phyloP scores from a whole-genome alignment of 2,113 vertebrate genomes.

The Bos javanicus region DNA sequence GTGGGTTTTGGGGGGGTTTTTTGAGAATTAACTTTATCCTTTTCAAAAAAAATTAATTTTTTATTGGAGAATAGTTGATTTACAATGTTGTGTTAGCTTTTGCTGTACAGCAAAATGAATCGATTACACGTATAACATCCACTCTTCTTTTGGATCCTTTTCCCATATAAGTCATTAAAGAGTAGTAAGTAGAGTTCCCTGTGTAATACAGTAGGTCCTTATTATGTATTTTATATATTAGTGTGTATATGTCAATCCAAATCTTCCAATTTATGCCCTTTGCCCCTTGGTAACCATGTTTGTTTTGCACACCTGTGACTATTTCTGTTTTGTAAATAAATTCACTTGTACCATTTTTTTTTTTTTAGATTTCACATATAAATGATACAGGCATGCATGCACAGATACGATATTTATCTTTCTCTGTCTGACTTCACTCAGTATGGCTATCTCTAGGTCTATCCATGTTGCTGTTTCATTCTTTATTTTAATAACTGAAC shows the following conservation, averaged over 20 bases:
- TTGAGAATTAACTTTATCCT: not conserved
- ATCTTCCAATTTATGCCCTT: not conserved
- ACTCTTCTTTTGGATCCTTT: not conserved
- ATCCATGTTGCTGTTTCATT: not conserved
- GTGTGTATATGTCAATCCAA: not conserved
- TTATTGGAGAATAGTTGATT: not conserved
- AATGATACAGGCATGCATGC: not conserved
- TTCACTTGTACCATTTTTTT: not conserved
- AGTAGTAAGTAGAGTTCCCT: not conserved
- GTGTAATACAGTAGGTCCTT: not conserved
- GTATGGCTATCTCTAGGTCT: not conserved
- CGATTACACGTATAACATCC: not conserved
- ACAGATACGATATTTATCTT: not conserved
- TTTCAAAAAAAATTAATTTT: not conserved
- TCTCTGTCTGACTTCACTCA: not conserved
- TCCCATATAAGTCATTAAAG: not conserved
- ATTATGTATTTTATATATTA: not conserved
- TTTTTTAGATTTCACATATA: not conserved
- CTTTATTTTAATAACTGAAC: not conserved
- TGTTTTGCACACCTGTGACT: not conserved
- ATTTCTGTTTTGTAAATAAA: not conserved
- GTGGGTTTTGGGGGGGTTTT: not conserved
- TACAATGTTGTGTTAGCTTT: not conserved
- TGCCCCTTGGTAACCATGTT: not conserved
- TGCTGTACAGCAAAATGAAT: not conserved